phyloP scores from a whole-genome alignment of 2,113 vertebrate species.

The Chitala chitala region DNA sequence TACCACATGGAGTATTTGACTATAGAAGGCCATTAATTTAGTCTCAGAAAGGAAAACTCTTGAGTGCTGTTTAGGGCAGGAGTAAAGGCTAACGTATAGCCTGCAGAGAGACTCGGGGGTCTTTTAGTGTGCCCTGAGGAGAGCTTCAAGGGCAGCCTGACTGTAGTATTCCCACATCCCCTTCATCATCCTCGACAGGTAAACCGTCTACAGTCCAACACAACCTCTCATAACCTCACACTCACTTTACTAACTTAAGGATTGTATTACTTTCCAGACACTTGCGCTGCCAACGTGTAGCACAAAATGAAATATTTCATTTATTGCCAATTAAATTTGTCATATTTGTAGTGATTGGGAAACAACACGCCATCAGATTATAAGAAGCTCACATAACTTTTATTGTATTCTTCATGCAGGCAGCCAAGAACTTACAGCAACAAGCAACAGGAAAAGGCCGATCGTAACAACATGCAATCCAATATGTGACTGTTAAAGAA shows the following conservation, averaged over 20 bases:
- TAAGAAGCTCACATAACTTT: too few relatives aligned
- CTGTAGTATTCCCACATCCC: slow-evolving; percentile 41
- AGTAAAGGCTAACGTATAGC: neutral
- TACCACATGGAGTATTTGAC: slow-evolving; percentile 46
- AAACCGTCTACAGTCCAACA: neutral
- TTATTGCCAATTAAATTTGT: too few relatives aligned
- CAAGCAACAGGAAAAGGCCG: too few relatives aligned
- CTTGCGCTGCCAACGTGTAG: neutral
- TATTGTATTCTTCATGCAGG: too few relatives aligned
- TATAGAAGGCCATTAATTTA: slow-evolving; percentile 43
- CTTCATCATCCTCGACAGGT: slow-evolving; percentile 49
- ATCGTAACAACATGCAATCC: too few relatives aligned
- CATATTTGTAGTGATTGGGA: too few relatives aligned
- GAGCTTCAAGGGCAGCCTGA: slow-evolving; percentile 22
- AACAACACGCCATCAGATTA: too few relatives aligned
- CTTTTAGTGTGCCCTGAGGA: neutral
- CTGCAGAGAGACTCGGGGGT: neutral
- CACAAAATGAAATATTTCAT: neutral
- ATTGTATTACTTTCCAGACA: neutral
- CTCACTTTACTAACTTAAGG: neutral
- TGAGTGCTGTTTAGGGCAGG: neutral
- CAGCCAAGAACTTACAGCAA: too few relatives aligned
- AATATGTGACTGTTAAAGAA: too few relatives aligned
- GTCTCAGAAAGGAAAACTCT: slow-evolving; percentile 20
- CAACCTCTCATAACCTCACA: neutral